Base-by-base conservation (phyloP, 2,113 vertebrate species). In the Tachuris rubrigastra region DNA sequence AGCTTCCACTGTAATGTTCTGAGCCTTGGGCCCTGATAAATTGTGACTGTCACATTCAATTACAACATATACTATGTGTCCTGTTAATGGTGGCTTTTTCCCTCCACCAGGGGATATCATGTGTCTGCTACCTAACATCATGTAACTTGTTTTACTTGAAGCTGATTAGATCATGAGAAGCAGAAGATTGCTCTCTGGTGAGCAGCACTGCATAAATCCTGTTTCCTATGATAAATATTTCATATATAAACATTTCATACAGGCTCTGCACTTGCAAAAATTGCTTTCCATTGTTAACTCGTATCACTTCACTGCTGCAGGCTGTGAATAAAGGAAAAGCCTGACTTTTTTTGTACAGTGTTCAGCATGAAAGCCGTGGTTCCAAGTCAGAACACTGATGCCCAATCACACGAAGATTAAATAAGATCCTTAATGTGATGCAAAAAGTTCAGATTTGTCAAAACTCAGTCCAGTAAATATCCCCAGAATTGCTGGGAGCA, bases 101-200 rank as follows among this genome's bases (percentile, higher is more conserved):
- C 58, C 52, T 88, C 75, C 53, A 46, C n/a, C 25, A 20, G 89
- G 74, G 58, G 18, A 59, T 93, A 47, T 73, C 46, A 7, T 80
- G 63, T 77, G 59, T 80, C 85, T 94, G 69, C 84, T 94, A 23
- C 79, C 66, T 81, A 85, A 85, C 76, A 84, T 89, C 78, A 46
- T 77, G 67, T 82, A 96, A 89, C 81, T 91, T 95, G 77, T 89
- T 95, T 93, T 94, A 89, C 58, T 79, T 91, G 87, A 66, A 92
- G 62, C 67, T 82, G 62, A 87, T 91, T 95, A 87, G 91, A 92
- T 95, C 74, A 53, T 42, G 74, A 91, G 74, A 91, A 80, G 74
- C 62, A 82, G 69, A 73, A 90, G 56, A 85, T 94, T 83, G 72
- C 46, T 74, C 77, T 75, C 87, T 60, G 65, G 74, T 52, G 89